A percentile compares a stretch with the other conserved stretches of the same genome.
Evolutionary conservation across 2,888 invertebrate species (phyloP).

Genomic region (Gymnosoma rotundatum): DNA sequence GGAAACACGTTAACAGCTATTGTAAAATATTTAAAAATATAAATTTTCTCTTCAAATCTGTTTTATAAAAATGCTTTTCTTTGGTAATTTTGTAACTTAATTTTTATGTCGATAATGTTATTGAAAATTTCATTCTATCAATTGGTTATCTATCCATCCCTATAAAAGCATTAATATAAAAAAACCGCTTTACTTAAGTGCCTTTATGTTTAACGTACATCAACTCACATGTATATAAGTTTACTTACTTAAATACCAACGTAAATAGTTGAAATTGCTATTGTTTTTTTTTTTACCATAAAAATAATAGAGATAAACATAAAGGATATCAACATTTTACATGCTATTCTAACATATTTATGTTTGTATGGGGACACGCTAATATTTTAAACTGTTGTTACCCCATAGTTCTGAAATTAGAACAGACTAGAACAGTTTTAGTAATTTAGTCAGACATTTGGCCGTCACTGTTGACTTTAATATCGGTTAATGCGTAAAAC

Average conservation of each 20-base stretch:
- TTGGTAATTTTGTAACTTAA: background rate
- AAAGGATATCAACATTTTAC: slow-evolving; percentile 15
- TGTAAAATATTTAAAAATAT: no score
- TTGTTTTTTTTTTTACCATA: slow-evolving; percentile 8
- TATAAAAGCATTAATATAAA: slow-evolving; percentile 13
- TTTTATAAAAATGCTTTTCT: no score
- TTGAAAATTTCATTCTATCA: slow-evolving; percentile 8
- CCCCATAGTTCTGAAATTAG: background rate
- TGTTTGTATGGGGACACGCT: background rate
- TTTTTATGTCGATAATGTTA: background rate
- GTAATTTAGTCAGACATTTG: no score
- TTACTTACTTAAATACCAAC: background rate
- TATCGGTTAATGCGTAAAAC: no score
- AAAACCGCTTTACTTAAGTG: slow-evolving; percentile 11
- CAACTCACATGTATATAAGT: background rate
- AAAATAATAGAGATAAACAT: slow-evolving; percentile 5
- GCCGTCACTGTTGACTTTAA: no score
- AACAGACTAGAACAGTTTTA: no score
- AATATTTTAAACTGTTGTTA: background rate
- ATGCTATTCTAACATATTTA: background rate
- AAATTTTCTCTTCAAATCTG: no score
- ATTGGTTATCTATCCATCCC: slow-evolving; percentile 8
- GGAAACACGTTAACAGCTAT: no score
- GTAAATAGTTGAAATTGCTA: slow-evolving; percentile 51
- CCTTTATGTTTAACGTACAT: background rate